phyloP scores from a whole-genome alignment of 1,140 invertebrate species.

The Zeugodacus cucurbitae region DNA sequence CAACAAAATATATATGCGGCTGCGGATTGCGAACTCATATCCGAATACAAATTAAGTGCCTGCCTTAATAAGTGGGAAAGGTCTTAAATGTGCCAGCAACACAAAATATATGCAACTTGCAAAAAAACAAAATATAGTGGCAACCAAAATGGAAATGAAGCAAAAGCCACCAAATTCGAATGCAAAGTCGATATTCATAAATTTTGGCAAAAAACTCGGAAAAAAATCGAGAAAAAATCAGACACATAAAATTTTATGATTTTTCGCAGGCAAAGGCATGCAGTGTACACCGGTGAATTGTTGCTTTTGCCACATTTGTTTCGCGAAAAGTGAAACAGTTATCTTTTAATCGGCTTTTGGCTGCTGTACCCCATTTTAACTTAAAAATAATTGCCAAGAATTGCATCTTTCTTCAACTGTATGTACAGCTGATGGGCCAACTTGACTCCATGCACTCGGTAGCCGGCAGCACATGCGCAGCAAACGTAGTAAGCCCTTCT shows the following conservation, averaged over 20 bases:
- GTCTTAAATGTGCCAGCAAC: background rate
- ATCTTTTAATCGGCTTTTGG: constrained; percentile 53
- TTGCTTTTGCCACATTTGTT: constrained; percentile 7
- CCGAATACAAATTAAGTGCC: constrained; percentile 30
- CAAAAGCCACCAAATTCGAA: background rate
- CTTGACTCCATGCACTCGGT: background rate
- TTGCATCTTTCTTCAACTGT: constrained; percentile 7
- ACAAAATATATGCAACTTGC: background rate
- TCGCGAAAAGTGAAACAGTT: constrained; percentile 52
- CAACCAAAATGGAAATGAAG: background rate
- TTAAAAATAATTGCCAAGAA: constrained; percentile 14
- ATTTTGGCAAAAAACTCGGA: background rate
- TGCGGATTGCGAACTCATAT: background rate
- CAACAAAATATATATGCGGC: background rate
- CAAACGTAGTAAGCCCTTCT: background rate
- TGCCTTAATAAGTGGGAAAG: background rate
- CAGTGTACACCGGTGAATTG: background rate
- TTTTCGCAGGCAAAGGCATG: background rate
- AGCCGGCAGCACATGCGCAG: background rate
- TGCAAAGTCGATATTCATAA: constrained; percentile 14
- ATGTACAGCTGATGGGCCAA: background rate
- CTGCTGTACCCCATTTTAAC: background rate
- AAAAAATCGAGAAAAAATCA: too few species aligned
- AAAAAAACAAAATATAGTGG: background rate
- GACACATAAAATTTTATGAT: background rate